Percentiles rank a stretch among this genome's conserved stretches.
Conservation (phyloP, 2,797 vertebrate species). For the Enteromius treurensis region DNA sequence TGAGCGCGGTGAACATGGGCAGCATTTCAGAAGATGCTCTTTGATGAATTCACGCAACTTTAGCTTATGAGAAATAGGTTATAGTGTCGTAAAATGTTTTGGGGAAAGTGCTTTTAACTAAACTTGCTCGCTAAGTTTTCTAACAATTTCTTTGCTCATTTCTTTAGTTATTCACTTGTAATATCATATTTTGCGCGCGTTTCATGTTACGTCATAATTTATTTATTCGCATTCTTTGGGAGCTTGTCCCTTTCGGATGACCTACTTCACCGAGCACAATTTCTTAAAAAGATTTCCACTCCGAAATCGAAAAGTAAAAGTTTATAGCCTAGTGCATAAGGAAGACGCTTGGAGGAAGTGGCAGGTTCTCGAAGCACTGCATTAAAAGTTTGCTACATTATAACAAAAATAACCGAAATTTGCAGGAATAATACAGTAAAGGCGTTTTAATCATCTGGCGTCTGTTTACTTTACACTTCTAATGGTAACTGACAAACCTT, state of each 20-base stretch:
- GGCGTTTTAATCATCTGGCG: not conserved
- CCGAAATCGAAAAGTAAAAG: conserved; percentile 15
- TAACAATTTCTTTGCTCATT: not conserved
- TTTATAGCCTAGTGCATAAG: not conserved
- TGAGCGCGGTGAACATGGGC: too few relatives aligned
- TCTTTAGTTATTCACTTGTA: not conserved
- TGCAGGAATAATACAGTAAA: not conserved
- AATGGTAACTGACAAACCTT: not conserved
- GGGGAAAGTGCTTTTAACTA: not conserved
- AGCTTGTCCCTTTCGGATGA: not conserved
- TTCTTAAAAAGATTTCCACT: not conserved
- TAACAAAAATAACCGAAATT: not conserved
- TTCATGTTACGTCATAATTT: not conserved
- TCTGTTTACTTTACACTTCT: not conserved
- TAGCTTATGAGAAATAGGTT: not conserved
- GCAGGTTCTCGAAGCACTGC: not conserved
- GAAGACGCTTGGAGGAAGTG: not conserved
- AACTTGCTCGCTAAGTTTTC: not conserved
- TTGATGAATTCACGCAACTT: conserved; percentile 14
- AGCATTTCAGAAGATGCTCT: conserved; percentile 9
- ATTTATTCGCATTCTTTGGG: not conserved
- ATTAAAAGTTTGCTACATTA: conserved; percentile 3
- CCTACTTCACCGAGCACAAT: not conserved
- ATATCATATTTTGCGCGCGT: not conserved
- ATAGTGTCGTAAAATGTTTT: not conserved